phyloP scores from a whole-genome alignment of 2,888 invertebrate species.

The Aphidius colemani region DNA sequence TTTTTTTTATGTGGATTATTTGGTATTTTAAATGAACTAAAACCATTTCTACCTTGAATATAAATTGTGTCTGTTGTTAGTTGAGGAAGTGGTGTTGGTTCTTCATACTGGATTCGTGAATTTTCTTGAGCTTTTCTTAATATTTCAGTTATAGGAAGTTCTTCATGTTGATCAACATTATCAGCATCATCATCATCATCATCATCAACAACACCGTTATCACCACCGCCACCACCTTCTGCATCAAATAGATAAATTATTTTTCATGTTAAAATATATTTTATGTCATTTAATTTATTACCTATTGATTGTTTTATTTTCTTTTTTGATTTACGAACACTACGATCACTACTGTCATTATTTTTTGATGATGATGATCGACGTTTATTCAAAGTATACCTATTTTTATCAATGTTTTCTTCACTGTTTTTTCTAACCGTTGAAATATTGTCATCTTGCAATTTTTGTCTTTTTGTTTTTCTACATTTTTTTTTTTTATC shows the following conservation, averaged over 20 bases:
- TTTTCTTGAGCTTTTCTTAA: slow-evolving; percentile 48
- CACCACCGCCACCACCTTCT: not conserved
- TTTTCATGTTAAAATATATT: not conserved
- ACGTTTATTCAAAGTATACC: slow-evolving; percentile 25
- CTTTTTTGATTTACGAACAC: slow-evolving; percentile 10
- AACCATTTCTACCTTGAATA: slow-evolving; percentile 53
- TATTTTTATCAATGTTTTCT: slow-evolving; percentile 28
- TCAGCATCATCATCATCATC: slow-evolving; percentile 11
- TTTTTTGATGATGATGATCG: slow-evolving; percentile 8
- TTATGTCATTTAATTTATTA: slow-evolving; percentile 23
- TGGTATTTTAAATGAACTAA: slow-evolving; percentile 50
- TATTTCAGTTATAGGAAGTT: slow-evolving; percentile 55
- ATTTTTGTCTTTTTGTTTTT: slow-evolving; percentile 23
- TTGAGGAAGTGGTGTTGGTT: slow-evolving; percentile 45
- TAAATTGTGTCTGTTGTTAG: slow-evolving; percentile 54
- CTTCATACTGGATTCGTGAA: slow-evolving; percentile 46
- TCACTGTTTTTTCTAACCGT: slow-evolving; percentile 29
- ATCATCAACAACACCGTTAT: too few relatives aligned
- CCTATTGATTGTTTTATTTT: slow-evolving; percentile 19
- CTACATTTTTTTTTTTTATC: slow-evolving; percentile 22
- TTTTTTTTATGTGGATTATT: slow-evolving; percentile 29
- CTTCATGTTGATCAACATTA: slow-evolving; percentile 28
- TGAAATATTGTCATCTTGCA: slow-evolving; percentile 22
- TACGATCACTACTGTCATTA: slow-evolving; percentile 10
- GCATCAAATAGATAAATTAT: not conserved